A percentile compares a stretch with the other conserved stretches of the same genome.
Conservation (phyloP, 53 echinoderm and acorn worm species). For the Paracentrotus lividus region DNA sequence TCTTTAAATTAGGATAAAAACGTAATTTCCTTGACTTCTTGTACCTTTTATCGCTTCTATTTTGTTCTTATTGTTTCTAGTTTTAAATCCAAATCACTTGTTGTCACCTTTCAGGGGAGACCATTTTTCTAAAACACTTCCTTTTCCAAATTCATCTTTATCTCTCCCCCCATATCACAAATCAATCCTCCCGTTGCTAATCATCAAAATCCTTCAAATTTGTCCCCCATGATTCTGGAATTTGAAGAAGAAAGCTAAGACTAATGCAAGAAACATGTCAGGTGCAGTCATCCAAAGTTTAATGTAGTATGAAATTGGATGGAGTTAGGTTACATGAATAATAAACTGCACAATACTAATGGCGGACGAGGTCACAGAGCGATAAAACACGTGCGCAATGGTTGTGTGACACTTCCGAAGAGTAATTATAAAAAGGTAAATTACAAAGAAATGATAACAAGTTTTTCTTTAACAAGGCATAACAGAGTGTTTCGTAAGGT, state of each 20-base stretch:
- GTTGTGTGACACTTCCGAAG: conserved; percentile 64
- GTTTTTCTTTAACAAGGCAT: no score
- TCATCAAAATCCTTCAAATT: conserved; percentile 65
- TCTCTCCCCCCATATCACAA: conserved; percentile 41
- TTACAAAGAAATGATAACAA: no score
- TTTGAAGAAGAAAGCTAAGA: background rate
- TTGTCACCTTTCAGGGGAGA: conserved; percentile 4
- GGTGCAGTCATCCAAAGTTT: conserved; percentile 59
- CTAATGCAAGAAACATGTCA: conserved; percentile 56
- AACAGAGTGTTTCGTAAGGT: no score
- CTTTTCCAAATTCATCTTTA: conserved; percentile 45
- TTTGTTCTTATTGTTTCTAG: background rate
- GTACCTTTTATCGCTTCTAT: background rate
- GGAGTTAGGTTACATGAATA: conserved; percentile 45
- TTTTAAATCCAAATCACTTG: background rate
- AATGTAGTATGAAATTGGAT: conserved; percentile 71
- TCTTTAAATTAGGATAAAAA: no score
- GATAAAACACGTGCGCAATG: conserved; percentile 45
- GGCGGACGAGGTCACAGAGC: background rate
- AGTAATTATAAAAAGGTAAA: conserved; percentile 3
- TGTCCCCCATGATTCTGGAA: conserved; percentile 32
- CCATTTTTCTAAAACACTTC: conserved; percentile 22
- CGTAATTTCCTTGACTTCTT: background rate
- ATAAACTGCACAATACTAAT: background rate
- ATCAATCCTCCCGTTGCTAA: conserved; percentile 60